These are phyloP conservation scores for Trichogramma pretiosum DNA, from an alignment of 1,140 invertebrate genomes.

Conservation along the genomic window DNA sequence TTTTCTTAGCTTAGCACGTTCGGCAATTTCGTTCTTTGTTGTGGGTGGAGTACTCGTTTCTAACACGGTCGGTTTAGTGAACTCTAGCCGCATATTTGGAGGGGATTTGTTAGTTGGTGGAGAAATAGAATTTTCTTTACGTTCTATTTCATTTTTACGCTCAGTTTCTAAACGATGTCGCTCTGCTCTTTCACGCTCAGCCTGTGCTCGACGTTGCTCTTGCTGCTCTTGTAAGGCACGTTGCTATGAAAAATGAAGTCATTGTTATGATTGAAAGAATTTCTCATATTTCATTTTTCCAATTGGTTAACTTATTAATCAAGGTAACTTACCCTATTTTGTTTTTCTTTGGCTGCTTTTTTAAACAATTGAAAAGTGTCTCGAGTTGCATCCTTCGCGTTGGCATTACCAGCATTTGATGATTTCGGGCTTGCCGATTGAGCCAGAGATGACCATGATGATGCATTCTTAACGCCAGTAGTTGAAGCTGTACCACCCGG, in stretches of 20 bases:
- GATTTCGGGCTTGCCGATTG: slow-evolving; percentile 64
- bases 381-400: slow-evolving; percentile 52
- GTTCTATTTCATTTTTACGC: slow-evolving; percentile 63
- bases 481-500: too few species aligned
- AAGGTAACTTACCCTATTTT: slow-evolving; percentile 60
- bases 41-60: slow-evolving; percentile 27
- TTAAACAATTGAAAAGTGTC: slow-evolving; percentile 77
- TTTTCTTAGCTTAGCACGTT: slow-evolving; percentile 69
- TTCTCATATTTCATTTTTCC: background rate
- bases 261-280: background rate
- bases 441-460: slow-evolving; percentile 85
- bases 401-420: slow-evolving; percentile 48
- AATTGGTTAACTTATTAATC: background rate
- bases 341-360: slow-evolving; percentile 91
- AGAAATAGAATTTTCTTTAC: too few species aligned
- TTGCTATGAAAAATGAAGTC: slow-evolving; percentile 46
- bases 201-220: slow-evolving; percentile 63
- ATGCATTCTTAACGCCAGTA: slow-evolving; percentile 82
- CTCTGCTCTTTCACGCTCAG: slow-evolving; percentile 77
- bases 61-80: slow-evolving; percentile 40
- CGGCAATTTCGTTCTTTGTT: slow-evolving; percentile 49
- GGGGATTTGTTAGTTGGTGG: too few species aligned
- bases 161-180: slow-evolving; percentile 70
- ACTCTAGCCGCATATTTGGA: too few species aligned
- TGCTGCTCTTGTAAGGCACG: slow-evolving; percentile 74